Conservation (phyloP, 2,797 vertebrate species). For the Valencia hispanica region DNA sequence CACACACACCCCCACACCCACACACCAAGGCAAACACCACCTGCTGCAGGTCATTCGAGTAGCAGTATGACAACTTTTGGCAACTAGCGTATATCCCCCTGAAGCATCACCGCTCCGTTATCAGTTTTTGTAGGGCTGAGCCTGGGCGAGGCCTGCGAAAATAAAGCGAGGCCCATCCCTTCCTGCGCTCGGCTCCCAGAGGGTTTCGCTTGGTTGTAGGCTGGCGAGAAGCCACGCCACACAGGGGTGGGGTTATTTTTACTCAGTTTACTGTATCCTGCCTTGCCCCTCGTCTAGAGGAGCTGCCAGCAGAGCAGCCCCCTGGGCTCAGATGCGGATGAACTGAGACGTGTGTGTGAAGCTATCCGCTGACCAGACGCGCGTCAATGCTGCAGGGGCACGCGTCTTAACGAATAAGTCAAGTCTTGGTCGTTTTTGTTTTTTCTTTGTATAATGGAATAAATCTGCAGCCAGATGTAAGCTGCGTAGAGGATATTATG, state of each 20-base stretch:
- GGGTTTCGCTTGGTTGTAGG: constrained; percentile 42
- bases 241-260: constrained; percentile 79
- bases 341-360: constrained; percentile 68
- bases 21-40: constrained; percentile 46
- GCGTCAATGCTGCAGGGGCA: constrained; percentile 39
- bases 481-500: no score
- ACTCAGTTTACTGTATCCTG: constrained; percentile 80
- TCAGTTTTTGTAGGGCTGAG: constrained; percentile 47
- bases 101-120: constrained; percentile 49
- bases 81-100: constrained; percentile 15
- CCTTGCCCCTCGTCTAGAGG: constrained; percentile 56
- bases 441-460: constrained; percentile 14
- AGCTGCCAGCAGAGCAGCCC: constrained; percentile 57
- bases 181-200: constrained; percentile 59
- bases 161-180: constrained; percentile 49
- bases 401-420: constrained; percentile 26
- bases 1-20: constrained; percentile 59
- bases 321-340: constrained; percentile 55
- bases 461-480: no score
- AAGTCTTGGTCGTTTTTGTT: constrained; percentile 11
- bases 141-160: constrained; percentile 58
- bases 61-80: constrained; percentile 18
- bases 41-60: constrained; percentile 44
- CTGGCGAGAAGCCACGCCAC: constrained; percentile 44
- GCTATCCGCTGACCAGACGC: constrained; percentile 42